Base-by-base conservation (phyloP, 2,113 vertebrate species). In the Datnioides undecimradiatus region DNA sequence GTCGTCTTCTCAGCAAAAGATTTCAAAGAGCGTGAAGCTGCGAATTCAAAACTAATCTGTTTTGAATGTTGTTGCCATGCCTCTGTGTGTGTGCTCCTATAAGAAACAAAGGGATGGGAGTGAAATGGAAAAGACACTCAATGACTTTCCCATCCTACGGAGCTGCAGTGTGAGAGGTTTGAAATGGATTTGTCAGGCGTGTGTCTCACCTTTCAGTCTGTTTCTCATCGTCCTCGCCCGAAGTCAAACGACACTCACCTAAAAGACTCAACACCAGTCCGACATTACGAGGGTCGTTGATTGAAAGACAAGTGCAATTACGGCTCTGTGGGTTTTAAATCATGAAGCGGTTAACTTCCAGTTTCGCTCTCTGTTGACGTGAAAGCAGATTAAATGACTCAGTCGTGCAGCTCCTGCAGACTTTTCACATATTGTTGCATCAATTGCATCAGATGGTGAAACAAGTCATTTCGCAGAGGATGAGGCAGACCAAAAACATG, bases 131-230 rank as follows among this genome's bases (percentile, higher is more conserved):
- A 65, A 52, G 46, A 64, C 8, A 67, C 59, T 10, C 45, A 17
- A 83, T 66, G 45, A 73, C 62, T 88, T 87, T 88, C 58, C 79
- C 80, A 78, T 66, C 33, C 40, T 12, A 6, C 57, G 54, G 33
- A 66, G 34, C 70, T 1, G 0, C 46, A 31, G n/a, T 19, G 21
- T 38, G 19, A 27, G 58, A 54, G 55, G 17, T 59, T 65, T 63
- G 14, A 70, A 85, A 85, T 79, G 36, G 64, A 73, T 85, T 82
- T 63, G 71, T 87, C 88, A 89, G 87, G 23, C 45, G 0, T 13
- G 8, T 3, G 23, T 67, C 33, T 84, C 79, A 7, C 57, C 63
- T 88, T 84, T 63, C 64, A 54, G 14, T 23, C 40, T 43, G 8
- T 70, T 79, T 84, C 57, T 63, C 73, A 80, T 58, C 36, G 7